A percentile compares a stretch with the other conserved stretches of the same genome.
phyloP scores from a whole-genome alignment of 1,140 invertebrate species.

The Rhyacophila brunnea region DNA sequence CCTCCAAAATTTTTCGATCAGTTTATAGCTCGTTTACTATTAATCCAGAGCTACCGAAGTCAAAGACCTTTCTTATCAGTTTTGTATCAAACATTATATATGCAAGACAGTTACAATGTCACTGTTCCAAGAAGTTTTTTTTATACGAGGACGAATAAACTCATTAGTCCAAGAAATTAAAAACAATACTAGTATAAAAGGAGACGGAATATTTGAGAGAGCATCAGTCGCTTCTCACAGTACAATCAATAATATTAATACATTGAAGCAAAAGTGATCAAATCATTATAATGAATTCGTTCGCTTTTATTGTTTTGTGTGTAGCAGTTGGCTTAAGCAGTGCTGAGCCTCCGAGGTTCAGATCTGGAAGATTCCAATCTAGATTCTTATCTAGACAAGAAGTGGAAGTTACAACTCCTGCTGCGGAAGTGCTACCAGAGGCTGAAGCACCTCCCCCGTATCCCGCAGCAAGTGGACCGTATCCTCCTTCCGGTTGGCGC shows the following conservation, averaged over 20 bases:
- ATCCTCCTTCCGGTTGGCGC: constrained; percentile 43
- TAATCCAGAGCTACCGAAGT: constrained; percentile 8
- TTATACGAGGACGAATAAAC: not conserved
- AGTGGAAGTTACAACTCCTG: constrained; percentile 1
- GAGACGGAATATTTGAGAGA: not conserved
- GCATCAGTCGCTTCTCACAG: constrained; percentile 10
- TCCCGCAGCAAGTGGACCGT: constrained; percentile 32
- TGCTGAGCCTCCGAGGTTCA: constrained; percentile 26
- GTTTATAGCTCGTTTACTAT: no score
- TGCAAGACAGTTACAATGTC: constrained; percentile 4
- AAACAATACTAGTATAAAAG: constrained; percentile 21
- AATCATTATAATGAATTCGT: constrained; percentile 19
- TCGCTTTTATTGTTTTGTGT: constrained; percentile 8
- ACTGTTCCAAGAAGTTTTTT: constrained; percentile 9
- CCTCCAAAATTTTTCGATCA: constrained; percentile 4
- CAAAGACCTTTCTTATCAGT: constrained; percentile 12
- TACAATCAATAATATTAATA: not conserved
- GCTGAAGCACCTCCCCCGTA: constrained; percentile 37
- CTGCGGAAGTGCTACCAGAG: not conserved
- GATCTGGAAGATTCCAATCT: constrained; percentile 15
- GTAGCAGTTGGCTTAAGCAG: constrained; percentile 3
- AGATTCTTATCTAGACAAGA: constrained; percentile 25
- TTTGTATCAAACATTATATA: not conserved
- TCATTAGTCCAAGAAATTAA: no score
- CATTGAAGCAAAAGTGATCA: not conserved